Conservation (phyloP, 2,888 invertebrate species). For the Perdita meconis region DNA sequence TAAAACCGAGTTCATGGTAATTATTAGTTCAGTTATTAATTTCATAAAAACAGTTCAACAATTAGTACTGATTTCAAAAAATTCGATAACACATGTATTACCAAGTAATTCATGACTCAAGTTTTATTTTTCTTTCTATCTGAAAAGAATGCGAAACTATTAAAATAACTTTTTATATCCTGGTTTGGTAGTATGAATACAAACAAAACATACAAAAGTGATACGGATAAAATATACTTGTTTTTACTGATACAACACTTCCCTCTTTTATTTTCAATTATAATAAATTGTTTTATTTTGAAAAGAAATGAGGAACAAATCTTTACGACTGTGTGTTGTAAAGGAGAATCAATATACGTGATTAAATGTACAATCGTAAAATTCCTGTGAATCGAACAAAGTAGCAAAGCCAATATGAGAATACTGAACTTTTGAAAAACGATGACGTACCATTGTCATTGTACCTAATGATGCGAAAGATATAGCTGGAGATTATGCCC, state of each 20-base stretch:
- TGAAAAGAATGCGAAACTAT: slow-evolving; percentile 3
- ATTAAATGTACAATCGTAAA: slow-evolving; percentile 20
- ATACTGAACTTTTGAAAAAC: slow-evolving; percentile 7
- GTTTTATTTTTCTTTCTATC: not conserved
- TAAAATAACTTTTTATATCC: not conserved
- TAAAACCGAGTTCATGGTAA: not conserved
- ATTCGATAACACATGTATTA: not conserved
- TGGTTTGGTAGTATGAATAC: not conserved
- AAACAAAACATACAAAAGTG: not conserved
- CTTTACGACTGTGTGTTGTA: too few species aligned
- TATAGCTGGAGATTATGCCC: not conserved
- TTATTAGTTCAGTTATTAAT: slow-evolving; percentile 9
- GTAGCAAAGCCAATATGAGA: slow-evolving; percentile 17
- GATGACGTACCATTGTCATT: slow-evolving; percentile 13
- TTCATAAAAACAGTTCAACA: not conserved
- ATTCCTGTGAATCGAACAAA: slow-evolving; percentile 31
- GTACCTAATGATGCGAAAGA: slow-evolving; percentile 22
- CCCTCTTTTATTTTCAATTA: not conserved
- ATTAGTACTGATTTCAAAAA: not conserved
- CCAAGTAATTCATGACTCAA: not conserved
- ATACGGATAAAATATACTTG: not conserved
- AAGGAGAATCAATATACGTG: too few species aligned
- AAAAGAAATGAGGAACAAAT: too few species aligned
- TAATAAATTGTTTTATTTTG: too few species aligned
- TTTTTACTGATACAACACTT: slow-evolving; percentile 6